A percentile compares a stretch with the other conserved stretches of the same genome.
phyloP scores from a whole-genome alignment of 2,113 vertebrate species.

The Climacteris rufus region DNA sequence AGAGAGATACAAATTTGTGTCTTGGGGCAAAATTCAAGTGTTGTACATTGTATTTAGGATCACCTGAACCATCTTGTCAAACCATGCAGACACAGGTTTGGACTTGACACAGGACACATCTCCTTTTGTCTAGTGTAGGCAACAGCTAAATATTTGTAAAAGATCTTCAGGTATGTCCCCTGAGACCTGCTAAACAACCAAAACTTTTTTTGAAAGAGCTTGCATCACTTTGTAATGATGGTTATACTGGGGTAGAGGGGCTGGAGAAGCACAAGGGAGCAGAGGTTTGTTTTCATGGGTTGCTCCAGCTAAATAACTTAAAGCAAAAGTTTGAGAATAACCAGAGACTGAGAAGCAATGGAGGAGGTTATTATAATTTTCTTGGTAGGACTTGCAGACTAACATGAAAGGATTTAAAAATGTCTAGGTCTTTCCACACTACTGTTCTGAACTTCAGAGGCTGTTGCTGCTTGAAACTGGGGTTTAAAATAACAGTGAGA shows the following conservation, averaged over 20 bases:
- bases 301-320: not conserved
- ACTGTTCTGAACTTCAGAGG: not conserved
- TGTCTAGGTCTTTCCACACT: not conserved
- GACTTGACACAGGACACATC: not conserved
- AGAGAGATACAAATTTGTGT: not conserved
- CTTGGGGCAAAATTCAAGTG: not conserved
- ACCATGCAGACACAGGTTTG: not conserved
- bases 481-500: not conserved
- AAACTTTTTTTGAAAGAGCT: not conserved
- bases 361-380: not conserved
- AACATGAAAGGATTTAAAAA: not conserved
- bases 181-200: not conserved
- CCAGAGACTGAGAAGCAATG: not conserved
- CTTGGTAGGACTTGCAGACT: not conserved
- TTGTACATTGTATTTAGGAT: not conserved
- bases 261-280: not conserved
- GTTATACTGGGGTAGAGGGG: not conserved
- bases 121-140: not conserved
- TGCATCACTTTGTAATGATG: not conserved
- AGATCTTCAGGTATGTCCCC: not conserved
- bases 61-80: not conserved
- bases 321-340: not conserved
- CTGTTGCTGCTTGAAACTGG: not conserved
- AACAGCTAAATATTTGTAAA: not conserved
- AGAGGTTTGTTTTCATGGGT: not conserved